Conservation (phyloP, 2,113 vertebrate genomes). For the Phoxinus phoxinus region DNA sequence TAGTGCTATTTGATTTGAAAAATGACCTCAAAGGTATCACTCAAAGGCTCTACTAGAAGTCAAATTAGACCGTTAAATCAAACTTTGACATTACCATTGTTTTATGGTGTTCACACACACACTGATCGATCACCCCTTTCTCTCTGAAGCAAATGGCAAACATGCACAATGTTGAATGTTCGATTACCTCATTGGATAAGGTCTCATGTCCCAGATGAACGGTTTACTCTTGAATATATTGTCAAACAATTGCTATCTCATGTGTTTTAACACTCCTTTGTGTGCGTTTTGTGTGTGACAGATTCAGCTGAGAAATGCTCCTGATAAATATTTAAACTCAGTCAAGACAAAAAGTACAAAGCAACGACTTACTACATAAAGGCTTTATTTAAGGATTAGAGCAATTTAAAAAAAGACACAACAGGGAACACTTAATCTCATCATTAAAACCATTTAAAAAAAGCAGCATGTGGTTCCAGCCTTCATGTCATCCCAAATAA, state of each 20-base stretch:
- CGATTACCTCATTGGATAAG: neutral
- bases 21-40: neutral
- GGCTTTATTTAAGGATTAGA: neutral
- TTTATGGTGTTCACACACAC: neutral
- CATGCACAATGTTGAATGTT: neutral
- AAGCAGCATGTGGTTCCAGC: neutral
- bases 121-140: neutral
- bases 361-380: neutral
- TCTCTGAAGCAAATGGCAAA: neutral
- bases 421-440: neutral
- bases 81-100: neutral
- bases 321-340: neutral
- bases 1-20: neutral
- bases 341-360: neutral
- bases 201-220: neutral
- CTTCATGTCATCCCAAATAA: neutral
- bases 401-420: neutral
- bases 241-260: neutral
- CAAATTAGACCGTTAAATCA: neutral
- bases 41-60: neutral
- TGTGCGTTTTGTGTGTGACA: neutral
- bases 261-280: neutral
- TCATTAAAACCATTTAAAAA: neutral
- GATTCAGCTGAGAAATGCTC: neutral
- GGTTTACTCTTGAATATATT: neutral